A percentile compares a stretch with the other conserved stretches of the same genome.
phyloP scores from a whole-genome alignment of 2,113 vertebrate species.

The Microtus pennsylvanicus region DNA sequence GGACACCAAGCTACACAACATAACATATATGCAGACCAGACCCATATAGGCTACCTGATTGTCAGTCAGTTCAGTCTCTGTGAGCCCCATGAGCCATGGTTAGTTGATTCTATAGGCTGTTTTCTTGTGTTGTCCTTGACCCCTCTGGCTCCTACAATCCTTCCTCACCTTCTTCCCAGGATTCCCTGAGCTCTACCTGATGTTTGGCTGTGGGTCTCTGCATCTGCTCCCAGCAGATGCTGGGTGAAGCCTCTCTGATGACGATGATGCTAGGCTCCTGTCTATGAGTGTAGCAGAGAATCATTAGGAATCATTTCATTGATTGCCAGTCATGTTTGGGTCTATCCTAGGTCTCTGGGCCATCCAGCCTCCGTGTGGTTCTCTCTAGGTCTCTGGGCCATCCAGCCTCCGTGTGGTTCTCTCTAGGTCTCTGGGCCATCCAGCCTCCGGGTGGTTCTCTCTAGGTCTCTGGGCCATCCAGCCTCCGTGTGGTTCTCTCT shows the following conservation, averaged over 20 bases:
- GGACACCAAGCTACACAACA: neutral
- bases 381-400: no score
- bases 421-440: no score
- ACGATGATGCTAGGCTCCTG: neutral
- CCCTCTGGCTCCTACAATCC: neutral
- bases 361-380: neutral
- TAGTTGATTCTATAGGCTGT: neutral
- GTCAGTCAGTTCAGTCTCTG: neutral
- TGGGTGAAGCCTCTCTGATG: neutral
- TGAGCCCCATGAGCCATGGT: neutral
- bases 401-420: neutral
- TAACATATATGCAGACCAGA: neutral
- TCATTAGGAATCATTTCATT: neutral
- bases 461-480: no score
- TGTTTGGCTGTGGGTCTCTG: neutral
- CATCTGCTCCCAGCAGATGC: neutral
- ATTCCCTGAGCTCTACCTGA: neutral
- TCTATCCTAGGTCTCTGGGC: neutral
- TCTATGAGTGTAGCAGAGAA: neutral
- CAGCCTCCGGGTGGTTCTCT: neutral
- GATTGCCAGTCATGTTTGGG: neutral
- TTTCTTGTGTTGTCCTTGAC: neutral
- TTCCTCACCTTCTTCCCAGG: neutral
- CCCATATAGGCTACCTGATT: neutral
- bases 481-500: no score